Evolutionary conservation across 2,797 vertebrate species (phyloP).

Genomic region (Gadopsis marmoratus): DNA sequence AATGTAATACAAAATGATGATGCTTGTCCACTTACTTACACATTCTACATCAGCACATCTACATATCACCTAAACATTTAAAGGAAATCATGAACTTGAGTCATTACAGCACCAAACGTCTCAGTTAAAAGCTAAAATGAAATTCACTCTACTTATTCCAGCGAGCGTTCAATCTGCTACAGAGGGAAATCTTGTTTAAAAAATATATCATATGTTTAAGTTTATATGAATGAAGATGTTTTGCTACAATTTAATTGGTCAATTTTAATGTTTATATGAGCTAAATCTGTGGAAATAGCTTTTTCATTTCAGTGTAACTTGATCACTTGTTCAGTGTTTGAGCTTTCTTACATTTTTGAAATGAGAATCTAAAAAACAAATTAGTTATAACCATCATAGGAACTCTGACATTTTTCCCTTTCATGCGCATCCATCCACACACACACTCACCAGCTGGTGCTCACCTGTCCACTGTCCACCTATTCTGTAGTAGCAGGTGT

Average conservation of each 20-base stretch:
- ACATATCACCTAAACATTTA: background rate
- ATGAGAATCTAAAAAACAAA: background rate
- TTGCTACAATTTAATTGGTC: background rate
- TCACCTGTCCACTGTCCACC: constrained; percentile 55
- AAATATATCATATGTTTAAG: background rate
- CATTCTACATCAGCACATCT: background rate
- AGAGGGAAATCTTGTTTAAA: background rate
- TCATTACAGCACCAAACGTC: too few relatives aligned
- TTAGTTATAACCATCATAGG: constrained; percentile 8
- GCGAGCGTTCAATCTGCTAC: background rate
- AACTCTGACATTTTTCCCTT: background rate
- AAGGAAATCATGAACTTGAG: background rate
- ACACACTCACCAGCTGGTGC: constrained; percentile 32
- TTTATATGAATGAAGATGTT: background rate
- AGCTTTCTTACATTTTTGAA: background rate
- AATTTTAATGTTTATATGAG: background rate
- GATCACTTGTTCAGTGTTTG: background rate
- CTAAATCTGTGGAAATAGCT: background rate
- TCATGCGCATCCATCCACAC: background rate
- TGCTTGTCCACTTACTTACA: background rate
- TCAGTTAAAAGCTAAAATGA: background rate
- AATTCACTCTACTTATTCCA: background rate
- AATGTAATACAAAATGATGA: background rate
- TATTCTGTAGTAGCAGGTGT: constrained; percentile 56
- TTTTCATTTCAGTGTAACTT: background rate